A percentile compares a stretch with the other conserved stretches of the same genome.
Conservation (phyloP, 1,140 invertebrate species). For the Ruditapes philippinarum region DNA sequence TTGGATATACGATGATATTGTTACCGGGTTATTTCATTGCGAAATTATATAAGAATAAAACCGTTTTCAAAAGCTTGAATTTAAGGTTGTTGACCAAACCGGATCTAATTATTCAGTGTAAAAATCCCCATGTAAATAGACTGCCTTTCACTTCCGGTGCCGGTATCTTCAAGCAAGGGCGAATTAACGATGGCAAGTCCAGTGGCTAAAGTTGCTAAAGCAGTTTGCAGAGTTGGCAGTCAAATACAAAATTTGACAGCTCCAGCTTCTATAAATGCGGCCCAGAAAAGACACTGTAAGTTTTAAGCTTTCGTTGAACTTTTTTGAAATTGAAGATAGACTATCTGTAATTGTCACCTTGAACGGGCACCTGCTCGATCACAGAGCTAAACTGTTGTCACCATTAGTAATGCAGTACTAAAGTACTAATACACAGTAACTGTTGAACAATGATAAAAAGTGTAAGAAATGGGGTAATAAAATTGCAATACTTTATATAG, state of each 20-base stretch:
- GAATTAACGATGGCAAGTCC: slow-evolving; percentile 79
- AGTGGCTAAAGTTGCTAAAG: slow-evolving; percentile 76
- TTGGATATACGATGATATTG: too few relatives aligned
- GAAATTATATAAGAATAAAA: too few relatives aligned
- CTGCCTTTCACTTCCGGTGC: slow-evolving; percentile 67
- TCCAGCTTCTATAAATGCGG: slow-evolving; percentile 72
- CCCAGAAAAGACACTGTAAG: slow-evolving; percentile 84
- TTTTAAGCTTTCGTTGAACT: slow-evolving; percentile 63
- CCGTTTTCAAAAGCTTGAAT: too few relatives aligned
- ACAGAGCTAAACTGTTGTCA: slow-evolving; percentile 9
- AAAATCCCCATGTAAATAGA: neutral
- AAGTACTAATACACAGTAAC: too few relatives aligned
- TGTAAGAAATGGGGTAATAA: too few relatives aligned
- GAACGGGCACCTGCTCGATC: slow-evolving; percentile 30
- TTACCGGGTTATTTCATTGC: too few relatives aligned
- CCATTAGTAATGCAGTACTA: slow-evolving; percentile 35
- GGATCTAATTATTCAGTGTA: neutral
- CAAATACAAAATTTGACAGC: slow-evolving; percentile 76
- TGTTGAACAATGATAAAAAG: too few relatives aligned
- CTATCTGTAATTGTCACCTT: slow-evolving; percentile 43
- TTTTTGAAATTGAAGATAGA: neutral
- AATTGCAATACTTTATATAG: too few relatives aligned
- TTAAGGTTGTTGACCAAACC: too few relatives aligned
- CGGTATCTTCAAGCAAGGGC: slow-evolving; percentile 68
- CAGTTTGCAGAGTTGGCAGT: slow-evolving; percentile 74